A percentile compares a stretch with the other conserved stretches of the same genome.
Conservation (phyloP, 2,888 invertebrate species). For the Horisme vitalbata region DNA sequence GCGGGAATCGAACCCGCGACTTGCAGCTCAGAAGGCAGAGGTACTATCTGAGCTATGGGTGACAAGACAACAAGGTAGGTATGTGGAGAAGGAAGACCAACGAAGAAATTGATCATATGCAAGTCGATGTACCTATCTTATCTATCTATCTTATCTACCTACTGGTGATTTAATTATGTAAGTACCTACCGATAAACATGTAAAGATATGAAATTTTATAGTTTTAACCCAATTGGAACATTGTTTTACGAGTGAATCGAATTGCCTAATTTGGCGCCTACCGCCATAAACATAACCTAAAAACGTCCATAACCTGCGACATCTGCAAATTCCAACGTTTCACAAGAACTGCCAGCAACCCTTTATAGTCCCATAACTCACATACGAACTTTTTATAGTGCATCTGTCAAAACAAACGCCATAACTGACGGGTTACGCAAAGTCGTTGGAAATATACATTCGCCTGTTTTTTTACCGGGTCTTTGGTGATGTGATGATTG, state of each 20-base stretch:
- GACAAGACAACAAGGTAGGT: too few species aligned
- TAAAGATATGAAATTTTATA: not conserved
- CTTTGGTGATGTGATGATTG: not conserved
- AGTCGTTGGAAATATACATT: constrained; percentile 21
- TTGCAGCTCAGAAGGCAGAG: too few species aligned
- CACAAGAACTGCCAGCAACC: constrained; percentile 40
- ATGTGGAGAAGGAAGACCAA: too few species aligned
- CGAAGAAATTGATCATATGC: too few species aligned
- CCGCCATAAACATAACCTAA: constrained; percentile 21
- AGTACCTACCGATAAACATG: too few species aligned
- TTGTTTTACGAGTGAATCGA: constrained; percentile 9
- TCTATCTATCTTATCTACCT: too few species aligned
- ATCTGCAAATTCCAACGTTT: constrained; percentile 47
- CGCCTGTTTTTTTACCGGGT: constrained; percentile 4
- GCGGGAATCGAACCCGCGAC: too few species aligned
- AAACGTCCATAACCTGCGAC: constrained; percentile 27
- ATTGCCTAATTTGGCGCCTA: constrained; percentile 19
- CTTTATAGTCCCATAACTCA: constrained; percentile 55
- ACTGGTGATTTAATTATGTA: too few species aligned
- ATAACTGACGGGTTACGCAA: constrained; percentile 46
- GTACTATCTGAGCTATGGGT: too few species aligned
- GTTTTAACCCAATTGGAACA: not conserved
- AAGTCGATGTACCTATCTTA: too few species aligned
- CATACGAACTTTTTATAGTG: constrained; percentile 56
- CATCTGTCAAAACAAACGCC: constrained; percentile 67